Conservation (phyloP, 2,797 vertebrate species). For the Syndactyla subalaris region DNA sequence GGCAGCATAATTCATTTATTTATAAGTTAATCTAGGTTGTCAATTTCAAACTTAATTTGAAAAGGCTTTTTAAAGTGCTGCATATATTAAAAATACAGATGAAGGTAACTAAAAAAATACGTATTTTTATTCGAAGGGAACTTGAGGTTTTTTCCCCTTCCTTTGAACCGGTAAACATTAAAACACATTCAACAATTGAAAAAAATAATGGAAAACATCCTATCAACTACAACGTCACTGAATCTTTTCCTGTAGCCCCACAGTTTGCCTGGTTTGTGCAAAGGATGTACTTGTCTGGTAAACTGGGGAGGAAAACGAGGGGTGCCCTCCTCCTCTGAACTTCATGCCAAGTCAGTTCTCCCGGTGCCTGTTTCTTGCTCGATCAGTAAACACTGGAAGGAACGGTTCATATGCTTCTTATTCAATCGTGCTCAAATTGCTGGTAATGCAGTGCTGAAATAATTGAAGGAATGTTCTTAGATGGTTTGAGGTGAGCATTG, state of each 20-base stretch:
- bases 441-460: neutral
- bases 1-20: neutral
- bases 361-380: neutral
- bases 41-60: neutral
- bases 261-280: neutral
- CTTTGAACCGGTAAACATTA: neutral
- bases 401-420: accelerated
- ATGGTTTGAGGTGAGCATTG: neutral
- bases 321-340: neutral
- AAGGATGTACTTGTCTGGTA: neutral
- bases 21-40: neutral
- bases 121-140: neutral
- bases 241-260: neutral
- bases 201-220: neutral
- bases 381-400: neutral
- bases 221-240: neutral
- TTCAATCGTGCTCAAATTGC: neutral
- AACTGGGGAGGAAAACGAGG: neutral
- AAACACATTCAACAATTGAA: neutral
- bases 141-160: neutral
- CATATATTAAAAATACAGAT: neutral
- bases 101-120: neutral
- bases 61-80: neutral
- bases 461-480: neutral
- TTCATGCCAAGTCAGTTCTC: neutral